Percentiles rank a stretch among this genome's conserved stretches.
Conservation (phyloP, 2,888 invertebrate genomes). For the Cephus nigrinus region DNA sequence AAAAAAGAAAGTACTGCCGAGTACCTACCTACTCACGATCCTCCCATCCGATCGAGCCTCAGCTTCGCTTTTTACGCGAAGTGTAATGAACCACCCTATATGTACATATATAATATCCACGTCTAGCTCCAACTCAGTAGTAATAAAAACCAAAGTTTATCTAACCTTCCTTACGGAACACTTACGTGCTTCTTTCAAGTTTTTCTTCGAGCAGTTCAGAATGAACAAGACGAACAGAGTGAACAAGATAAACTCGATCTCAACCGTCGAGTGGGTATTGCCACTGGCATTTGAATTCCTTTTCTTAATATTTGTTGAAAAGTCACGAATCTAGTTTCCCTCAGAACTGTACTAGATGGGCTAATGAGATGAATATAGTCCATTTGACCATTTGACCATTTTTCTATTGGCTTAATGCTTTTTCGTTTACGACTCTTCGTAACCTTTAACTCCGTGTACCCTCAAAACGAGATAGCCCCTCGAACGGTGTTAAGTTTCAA, state of each 20-base stretch:
- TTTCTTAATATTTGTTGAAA: neutral
- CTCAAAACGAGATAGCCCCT: neutral
- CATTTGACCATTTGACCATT: neutral
- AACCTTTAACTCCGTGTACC: neutral
- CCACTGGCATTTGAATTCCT: neutral
- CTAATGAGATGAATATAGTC: neutral
- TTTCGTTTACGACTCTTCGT: neutral
- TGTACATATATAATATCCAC: neutral
- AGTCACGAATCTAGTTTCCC: neutral
- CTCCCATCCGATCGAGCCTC: too few relatives aligned
- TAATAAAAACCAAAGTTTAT: neutral
- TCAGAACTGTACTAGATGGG: neutral
- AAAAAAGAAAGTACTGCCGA: conserved; percentile 4
- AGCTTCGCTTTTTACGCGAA: neutral
- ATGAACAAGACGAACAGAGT: neutral
- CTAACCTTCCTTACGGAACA: neutral
- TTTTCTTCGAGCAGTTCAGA: neutral
- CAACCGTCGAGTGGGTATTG: neutral
- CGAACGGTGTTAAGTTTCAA: neutral
- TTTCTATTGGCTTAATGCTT: too few relatives aligned
- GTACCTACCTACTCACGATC: neutral
- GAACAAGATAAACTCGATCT: neutral
- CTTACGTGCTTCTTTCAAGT: neutral
- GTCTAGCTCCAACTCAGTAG: neutral
- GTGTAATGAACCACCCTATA: neutral